phyloP scores from a whole-genome alignment of 2,888 invertebrate genomes.

The Hydroisotoma schaefferi region DNA sequence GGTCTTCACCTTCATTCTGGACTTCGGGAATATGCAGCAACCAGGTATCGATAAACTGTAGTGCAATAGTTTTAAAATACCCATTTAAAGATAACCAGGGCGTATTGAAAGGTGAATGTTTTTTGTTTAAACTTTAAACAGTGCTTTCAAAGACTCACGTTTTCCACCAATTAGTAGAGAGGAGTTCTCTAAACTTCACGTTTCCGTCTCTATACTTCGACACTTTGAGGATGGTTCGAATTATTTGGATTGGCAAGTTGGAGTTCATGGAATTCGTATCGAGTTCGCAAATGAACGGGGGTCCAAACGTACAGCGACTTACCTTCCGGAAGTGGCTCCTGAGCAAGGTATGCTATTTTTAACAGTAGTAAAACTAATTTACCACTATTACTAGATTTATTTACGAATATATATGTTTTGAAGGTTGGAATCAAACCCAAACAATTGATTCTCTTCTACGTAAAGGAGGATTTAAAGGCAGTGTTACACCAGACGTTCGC shows the following conservation, averaged over 20 bases:
- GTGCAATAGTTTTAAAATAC: too few relatives aligned
- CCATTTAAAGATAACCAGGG: background rate
- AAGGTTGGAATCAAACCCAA: conserved; percentile 98
- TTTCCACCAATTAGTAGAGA: conserved; percentile 92
- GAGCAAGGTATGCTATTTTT: conserved; percentile 76
- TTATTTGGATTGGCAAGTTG: conserved; percentile 96
- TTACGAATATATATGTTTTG: conserved; percentile 45
- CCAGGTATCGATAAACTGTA: conserved; percentile 58
- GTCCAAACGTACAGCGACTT: conserved; percentile 93
- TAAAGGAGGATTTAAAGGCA: conserved; percentile 93
- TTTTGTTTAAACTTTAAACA: conserved; percentile 52
- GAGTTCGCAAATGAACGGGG: conserved; percentile 94
- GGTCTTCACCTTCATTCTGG: conserved; percentile 93
- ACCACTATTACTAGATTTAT: background rate
- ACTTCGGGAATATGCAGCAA: conserved; percentile 92
- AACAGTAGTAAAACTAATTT: background rate
- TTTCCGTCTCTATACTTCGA: conserved; percentile 92
- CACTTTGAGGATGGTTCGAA: conserved; percentile 94
- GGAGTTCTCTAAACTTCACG: conserved; percentile 86
- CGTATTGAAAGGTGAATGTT: background rate
- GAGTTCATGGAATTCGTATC: conserved; percentile 95
- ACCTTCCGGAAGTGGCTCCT: conserved; percentile 94
- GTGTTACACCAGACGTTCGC: conserved; percentile 81
- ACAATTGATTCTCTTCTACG: conserved; percentile 95
- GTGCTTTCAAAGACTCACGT: conserved; percentile 95